Evolutionary conservation across 2,888 invertebrate genomes (phyloP), one percentile per base, ranked within the genome.

Genomic region (Heliconius aoede): DNA sequence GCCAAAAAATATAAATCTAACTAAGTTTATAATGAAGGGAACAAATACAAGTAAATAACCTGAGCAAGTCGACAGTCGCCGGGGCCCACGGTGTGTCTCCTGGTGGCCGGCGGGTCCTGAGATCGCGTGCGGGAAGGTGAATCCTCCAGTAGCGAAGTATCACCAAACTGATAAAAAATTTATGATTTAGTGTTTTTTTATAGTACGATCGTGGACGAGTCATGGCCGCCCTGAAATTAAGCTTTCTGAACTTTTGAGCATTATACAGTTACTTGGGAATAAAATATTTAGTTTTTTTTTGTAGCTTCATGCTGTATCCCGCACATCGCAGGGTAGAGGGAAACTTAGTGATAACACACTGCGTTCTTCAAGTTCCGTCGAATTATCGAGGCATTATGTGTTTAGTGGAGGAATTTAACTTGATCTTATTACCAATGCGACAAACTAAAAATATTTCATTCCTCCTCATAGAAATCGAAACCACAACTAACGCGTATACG

Each of bases 51-150:
- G 26, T 26, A 60, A 13, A 5, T 24, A 3, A 72, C 72, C 72
- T 72, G 72, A 82, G 97, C 97, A 85, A 98, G 98, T 0, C 97
- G 95, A 51, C 97, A 96, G 93, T 98, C 98, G 4, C 98, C 98
- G 0, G 98, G 98, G 0, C 99, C 99, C 1, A 99, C 98, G 0
- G 99, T 99, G 89, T 99, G 99, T 28, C 99, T 94, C 60, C 99
- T 95, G 72, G 89, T 82, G 36, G 89, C 88, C 78, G 82, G 88
- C 1, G 86, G 80, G 76, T 86, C 87, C 97, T 96, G 15, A 97
- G 97, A 3, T 97, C 97, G 87, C 97, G 73, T 97, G 95, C 98
- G 94, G 58, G 81, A 77, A 8, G 83, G 77, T 79, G 26, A 24
- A 18, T 84, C 85, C 58, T 85, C 85, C 3, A 4, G 71, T 1